These are phyloP conservation scores for Lasiurus cinereus DNA, from an alignment of 2,113 vertebrate genomes.

Conservation along the genomic window DNA sequence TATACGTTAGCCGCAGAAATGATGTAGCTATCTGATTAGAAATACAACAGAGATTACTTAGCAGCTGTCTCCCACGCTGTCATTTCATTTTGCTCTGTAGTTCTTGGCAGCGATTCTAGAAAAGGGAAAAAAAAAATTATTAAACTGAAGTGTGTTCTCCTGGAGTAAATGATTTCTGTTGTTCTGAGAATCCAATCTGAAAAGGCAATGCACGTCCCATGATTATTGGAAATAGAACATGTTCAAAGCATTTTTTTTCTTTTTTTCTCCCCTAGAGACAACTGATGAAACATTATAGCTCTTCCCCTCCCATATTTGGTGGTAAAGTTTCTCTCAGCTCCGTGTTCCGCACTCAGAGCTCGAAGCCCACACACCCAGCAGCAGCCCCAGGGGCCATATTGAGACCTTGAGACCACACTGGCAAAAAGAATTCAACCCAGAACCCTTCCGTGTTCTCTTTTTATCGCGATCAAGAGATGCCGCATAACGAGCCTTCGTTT, in stretches of 20 bases:
- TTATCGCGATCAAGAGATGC: not conserved
- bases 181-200: conserved; percentile 68
- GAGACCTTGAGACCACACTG: not conserved
- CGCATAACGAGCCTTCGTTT: not conserved
- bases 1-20: conserved; percentile 70
- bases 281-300: conserved; percentile 6
- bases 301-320: not conserved
- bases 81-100: conserved; percentile 75
- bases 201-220: conserved; percentile 34
- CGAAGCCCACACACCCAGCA: not conserved
- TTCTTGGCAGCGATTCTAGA: conserved; percentile 78
- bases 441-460: not conserved
- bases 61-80: conserved; percentile 74
- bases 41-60: conserved; percentile 76
- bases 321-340: not conserved
- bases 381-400: not conserved
- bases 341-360: not conserved
- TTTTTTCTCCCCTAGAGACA: not conserved
- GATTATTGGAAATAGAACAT: conserved; percentile 59
- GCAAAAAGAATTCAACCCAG: conserved; percentile 42
- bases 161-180: conserved; percentile 68
- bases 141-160: conserved; percentile 61
- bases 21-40: conserved; percentile 71
- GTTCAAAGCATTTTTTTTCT: not conserved
- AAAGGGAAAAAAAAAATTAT: conserved; percentile 28